Base-by-base conservation (phyloP, 1,140 invertebrate genomes). In the Prorops nasuta region DNA sequence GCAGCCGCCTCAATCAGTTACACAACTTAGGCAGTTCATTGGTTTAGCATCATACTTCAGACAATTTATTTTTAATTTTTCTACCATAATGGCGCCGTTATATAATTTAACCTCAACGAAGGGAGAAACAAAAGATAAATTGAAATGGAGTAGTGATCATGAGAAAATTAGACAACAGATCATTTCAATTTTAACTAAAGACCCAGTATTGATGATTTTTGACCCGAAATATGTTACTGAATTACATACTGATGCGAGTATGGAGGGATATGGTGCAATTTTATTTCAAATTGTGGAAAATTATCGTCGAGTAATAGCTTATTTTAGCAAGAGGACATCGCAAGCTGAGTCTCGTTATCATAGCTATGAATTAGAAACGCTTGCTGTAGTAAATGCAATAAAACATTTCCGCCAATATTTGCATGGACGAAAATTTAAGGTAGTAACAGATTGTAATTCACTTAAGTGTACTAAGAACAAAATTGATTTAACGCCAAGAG, bases 371-470 rank as follows among this genome's bases (percentile, higher is more conserved):
- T 34, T 60, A 19, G 58, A 65, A 47, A 18, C 53, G 16, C n/a
- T 65, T 20, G 60, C 58, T 1, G 42, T 54, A 32, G 49, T 39
- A 7, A 22, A 45, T 22, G 17, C 41, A 0, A 10, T 56, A 1
- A 15, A 52, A 16, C 43, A 46, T 16, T 74, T 76, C 54, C 48
- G 39, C 8, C 55, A 64, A 24, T 72, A 71, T 52, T 39, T 76
- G 14, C 51, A 63, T 20, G 66, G 58, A 4, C 44, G 53, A 39
- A 34, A 44, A n/a, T 56, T 52, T 37, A 39, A 24, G 3, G 41
- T 50, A 2, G 36, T 54, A n/a, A 72, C 50, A 0, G 62, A 71
- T 54, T 72, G 69, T 22, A 69, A 65, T 38, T 76, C 37, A 31
- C 60, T 62, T 49, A 70, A 49, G 61, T 60, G 53, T 52, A 58